Base-by-base conservation (phyloP, 2,113 vertebrate genomes). In the Salvelinus fontinalis region DNA sequence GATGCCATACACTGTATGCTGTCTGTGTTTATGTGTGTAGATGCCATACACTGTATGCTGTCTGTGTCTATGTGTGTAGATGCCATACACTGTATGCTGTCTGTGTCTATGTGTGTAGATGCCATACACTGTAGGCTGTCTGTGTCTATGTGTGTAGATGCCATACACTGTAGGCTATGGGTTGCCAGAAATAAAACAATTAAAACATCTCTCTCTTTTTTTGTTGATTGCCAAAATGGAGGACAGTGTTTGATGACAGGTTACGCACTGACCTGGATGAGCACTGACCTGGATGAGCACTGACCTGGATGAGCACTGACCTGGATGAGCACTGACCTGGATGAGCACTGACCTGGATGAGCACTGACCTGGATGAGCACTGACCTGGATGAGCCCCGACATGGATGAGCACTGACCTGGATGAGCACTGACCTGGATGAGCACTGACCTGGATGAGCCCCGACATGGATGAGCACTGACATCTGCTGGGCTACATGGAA, bases 401-500 rank as follows among this genome's bases (percentile, higher is more conserved):
- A 22, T 57, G 75, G 79, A 73, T 16, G 70, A 73, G n/a, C n/a
- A 34, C 31, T 34, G 34, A 7, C 34, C 1, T 34, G 34, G 7
- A 34, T 34, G 31, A 34, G 31, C 31, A n/a, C n/a, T n/a, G n/a
- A n/a, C n/a, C 7, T 34, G 31, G 31, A 34, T 34, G 31, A 34
- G 31, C 6, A 34, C 31, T 7, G 31, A 7, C 0, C 1, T 34
- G 34, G 6, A 34, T 34, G 34, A 34, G 34, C 34, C 66, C 48
- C 3, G 66, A 72, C 74, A 22, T 57, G 75, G 79, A 73, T 16
- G 70, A 73, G 64, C 64, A 80, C 81, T 87, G 87, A 76, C 89
- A 84, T 78, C 89, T 91, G 76, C 39, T 89, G 89, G 86, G 68
- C 3, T 1, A 20, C 31, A 12, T 4, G n/a, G 16, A 68, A 74